phyloP scores from a whole-genome alignment of 2,113 vertebrate species.

The Amia ocellicauda region DNA sequence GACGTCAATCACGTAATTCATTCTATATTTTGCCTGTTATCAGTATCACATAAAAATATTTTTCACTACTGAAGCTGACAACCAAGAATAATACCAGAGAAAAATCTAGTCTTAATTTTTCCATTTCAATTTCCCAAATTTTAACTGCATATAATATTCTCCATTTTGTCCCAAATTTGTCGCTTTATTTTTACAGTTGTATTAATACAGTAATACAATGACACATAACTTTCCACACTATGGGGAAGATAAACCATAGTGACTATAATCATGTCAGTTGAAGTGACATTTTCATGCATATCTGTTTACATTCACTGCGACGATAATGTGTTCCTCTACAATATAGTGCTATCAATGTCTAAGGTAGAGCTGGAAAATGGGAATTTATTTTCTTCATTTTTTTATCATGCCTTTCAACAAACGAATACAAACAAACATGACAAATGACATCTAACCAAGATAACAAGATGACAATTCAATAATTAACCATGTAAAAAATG shows the following conservation, averaged over 20 bases:
- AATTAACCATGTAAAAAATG: not conserved
- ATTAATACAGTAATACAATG: slow-evolving; percentile 57
- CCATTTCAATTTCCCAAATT: too few relatives aligned
- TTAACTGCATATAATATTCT: not conserved
- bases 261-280: slow-evolving; percentile 70
- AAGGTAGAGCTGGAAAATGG: slow-evolving; percentile 30
- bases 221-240: slow-evolving; percentile 62
- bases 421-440: not conserved
- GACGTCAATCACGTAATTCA: too few relatives aligned
- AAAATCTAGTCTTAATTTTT: too few relatives aligned
- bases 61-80: too few relatives aligned
- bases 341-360: slow-evolving; percentile 58
- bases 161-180: slow-evolving; percentile 30
- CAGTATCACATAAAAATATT: too few relatives aligned
- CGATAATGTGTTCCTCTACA: slow-evolving; percentile 59
- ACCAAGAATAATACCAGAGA: too few relatives aligned
- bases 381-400: not conserved
- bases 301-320: slow-evolving; percentile 73
- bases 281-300: slow-evolving; percentile 68
- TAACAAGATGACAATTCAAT: not conserved
- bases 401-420: too few relatives aligned
- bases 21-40: too few relatives aligned
- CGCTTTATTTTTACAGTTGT: slow-evolving; percentile 51
- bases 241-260: slow-evolving; percentile 69
- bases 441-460: not conserved